Conservation (phyloP, 2,113 vertebrate genomes). For the Prolemur simus region DNA sequence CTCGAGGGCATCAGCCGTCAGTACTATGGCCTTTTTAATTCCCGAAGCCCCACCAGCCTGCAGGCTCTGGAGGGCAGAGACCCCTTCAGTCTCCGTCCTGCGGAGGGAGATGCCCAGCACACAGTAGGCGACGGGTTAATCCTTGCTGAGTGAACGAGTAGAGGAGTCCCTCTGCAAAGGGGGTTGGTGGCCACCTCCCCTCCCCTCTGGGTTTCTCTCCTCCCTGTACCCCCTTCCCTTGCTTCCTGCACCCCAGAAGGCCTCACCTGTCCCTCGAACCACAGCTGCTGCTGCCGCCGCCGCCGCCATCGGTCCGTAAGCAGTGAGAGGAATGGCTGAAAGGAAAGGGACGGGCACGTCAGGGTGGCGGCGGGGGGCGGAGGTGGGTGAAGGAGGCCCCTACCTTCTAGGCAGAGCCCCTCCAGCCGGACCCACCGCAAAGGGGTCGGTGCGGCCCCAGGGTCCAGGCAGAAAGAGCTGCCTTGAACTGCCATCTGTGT, state of each 20-base stretch:
- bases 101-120: not conserved
- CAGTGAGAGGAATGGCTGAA: constrained; percentile 97
- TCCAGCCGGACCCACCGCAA: not conserved
- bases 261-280: constrained; percentile 93
- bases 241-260: not conserved
- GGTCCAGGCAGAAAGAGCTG: not conserved
- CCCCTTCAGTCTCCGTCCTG: not conserved
- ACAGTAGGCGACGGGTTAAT: not conserved
- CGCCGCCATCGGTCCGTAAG: constrained; percentile 97
- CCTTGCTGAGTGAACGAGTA: not conserved
- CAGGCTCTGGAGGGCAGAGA: not conserved
- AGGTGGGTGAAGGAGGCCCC: not conserved
- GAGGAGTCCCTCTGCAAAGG: not conserved
- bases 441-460: not conserved
- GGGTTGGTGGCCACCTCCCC: not conserved
- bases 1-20: not conserved
- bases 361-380: not conserved
- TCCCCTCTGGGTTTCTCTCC: not conserved
- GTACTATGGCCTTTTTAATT: not conserved
- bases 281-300: constrained; percentile 94
- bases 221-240: not conserved
- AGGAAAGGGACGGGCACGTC: constrained; percentile 63
- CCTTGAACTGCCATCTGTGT: too few species aligned
- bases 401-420: not conserved
- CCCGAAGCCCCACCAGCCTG: not conserved